These are phyloP conservation scores for Pseudomyrmex cubaensis DNA, from an alignment of 1,140 invertebrate genomes.

Conservation along the genomic window DNA sequence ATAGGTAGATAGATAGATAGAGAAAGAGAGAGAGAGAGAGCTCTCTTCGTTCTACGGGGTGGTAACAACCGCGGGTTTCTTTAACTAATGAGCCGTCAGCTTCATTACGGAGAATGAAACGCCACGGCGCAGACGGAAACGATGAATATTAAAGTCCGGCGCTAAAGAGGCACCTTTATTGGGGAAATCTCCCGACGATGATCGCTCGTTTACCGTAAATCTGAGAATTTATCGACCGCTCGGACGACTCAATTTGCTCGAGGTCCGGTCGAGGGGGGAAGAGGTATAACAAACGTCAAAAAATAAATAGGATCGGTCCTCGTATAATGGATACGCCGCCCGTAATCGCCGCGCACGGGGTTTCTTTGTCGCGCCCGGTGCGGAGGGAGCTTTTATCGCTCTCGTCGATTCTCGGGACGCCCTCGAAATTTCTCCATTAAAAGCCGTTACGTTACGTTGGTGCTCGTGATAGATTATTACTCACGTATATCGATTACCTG, in stretches of 20 bases:
- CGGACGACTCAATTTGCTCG: slow-evolving; percentile 8
- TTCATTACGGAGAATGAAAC: slow-evolving; percentile 33
- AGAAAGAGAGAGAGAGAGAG: too few relatives aligned
- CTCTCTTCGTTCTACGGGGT: not conserved
- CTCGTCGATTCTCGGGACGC: slow-evolving; percentile 13
- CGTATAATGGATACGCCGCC: slow-evolving; percentile 1
- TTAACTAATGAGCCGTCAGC: slow-evolving; percentile 58
- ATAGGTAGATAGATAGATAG: too few relatives aligned
- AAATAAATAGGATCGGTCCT: slow-evolving; percentile 32
- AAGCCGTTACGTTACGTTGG: slow-evolving; percentile 30
- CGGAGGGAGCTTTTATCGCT: slow-evolving; percentile 4
- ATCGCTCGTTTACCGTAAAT: slow-evolving; percentile 56
- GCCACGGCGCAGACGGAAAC: slow-evolving; percentile 7
- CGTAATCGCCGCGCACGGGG: slow-evolving; percentile 14
- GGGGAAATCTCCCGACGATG: not conserved
- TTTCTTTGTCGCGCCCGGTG: slow-evolving; percentile 30
- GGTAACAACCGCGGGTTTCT: slow-evolving; percentile 19
- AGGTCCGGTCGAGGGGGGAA: too few relatives aligned
- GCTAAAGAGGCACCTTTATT: slow-evolving; percentile 12
- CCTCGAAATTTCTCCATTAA: slow-evolving; percentile 56
- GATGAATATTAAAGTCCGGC: slow-evolving; percentile 65
- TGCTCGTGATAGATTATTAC: slow-evolving; percentile 49
- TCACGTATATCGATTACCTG: slow-evolving; percentile 51
- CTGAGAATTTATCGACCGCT: slow-evolving; percentile 18
- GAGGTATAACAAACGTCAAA: slow-evolving; percentile 37